Conservation (phyloP, 2,888 invertebrate genomes). For the Calephelis perditalis region DNA sequence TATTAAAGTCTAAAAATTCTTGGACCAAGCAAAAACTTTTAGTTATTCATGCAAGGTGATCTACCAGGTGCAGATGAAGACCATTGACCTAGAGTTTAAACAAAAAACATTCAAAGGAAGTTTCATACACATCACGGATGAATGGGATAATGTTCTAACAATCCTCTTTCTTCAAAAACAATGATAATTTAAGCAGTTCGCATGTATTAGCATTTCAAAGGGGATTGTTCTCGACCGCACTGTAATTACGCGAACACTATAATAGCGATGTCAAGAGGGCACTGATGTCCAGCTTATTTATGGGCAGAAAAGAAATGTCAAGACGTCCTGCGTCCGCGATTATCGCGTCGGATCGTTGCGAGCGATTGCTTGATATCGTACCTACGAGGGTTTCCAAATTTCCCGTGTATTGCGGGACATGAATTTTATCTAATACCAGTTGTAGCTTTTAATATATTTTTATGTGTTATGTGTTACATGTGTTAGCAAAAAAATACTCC, state of each 20-base stretch:
- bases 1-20: no score
- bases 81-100: slow-evolving; percentile 1
- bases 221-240: slow-evolving; percentile 44
- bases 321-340: slow-evolving; percentile 40
- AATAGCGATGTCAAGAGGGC: slow-evolving; percentile 46
- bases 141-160: slow-evolving; percentile 12
- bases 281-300: slow-evolving; percentile 53
- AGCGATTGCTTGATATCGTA: slow-evolving; percentile 41
- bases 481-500: no score
- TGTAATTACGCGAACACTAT: slow-evolving; percentile 70
- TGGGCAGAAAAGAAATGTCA: slow-evolving; percentile 38
- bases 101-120: slow-evolving; percentile 2
- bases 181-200: slow-evolving; percentile 45
- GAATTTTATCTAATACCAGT: no score
- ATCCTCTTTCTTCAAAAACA: slow-evolving; percentile 23
- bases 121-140: slow-evolving; percentile 10
- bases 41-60: no score
- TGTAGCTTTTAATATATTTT: no score
- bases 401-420: no score
- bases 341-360: slow-evolving; percentile 54
- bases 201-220: slow-evolving; percentile 59
- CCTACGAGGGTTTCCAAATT: slow-evolving; percentile 16
- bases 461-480: no score
- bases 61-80: no score
- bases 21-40: no score